A percentile compares a stretch with the other conserved stretches of the same genome.
Conservation (phyloP, 23 tunicate genomes). For the Halocynthia roretzi region DNA sequence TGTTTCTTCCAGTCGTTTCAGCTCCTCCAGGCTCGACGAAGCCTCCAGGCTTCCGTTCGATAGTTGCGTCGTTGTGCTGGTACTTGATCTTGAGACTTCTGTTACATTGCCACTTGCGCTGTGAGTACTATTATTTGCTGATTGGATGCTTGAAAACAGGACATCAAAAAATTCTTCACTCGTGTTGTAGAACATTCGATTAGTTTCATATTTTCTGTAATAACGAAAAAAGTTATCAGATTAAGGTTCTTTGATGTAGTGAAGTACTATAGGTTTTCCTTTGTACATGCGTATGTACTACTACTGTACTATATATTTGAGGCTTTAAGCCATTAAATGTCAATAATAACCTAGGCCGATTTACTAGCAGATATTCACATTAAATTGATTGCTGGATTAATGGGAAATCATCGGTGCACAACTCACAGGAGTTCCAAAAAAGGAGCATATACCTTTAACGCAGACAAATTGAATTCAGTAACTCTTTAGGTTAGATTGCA, state of each 20-base stretch:
- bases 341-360: no score
- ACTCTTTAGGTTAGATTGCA: no score
- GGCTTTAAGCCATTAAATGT: no score
- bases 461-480: background rate
- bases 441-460: no score
- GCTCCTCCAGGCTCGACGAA: background rate
- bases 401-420: no score
- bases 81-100: background rate
- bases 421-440: no score
- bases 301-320: no score
- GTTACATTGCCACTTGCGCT: background rate
- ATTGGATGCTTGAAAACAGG: background rate
- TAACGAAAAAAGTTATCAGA: background rate
- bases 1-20: slow-evolving; percentile 24
- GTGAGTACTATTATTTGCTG: no score
- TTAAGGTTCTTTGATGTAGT: background rate
- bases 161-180: slow-evolving; percentile 32
- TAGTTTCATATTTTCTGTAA: slow-evolving; percentile 31
- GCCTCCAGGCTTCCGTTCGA: background rate
- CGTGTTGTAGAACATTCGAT: slow-evolving; percentile 8
- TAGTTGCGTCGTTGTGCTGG: background rate
- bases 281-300: background rate
- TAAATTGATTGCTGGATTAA: no score
- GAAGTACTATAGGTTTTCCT: background rate
- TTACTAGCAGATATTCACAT: no score